These are phyloP conservation scores for Mesorhabditis spiculigera DNA, from an alignment of 2,888 invertebrate species.

Conservation along the genomic window DNA sequence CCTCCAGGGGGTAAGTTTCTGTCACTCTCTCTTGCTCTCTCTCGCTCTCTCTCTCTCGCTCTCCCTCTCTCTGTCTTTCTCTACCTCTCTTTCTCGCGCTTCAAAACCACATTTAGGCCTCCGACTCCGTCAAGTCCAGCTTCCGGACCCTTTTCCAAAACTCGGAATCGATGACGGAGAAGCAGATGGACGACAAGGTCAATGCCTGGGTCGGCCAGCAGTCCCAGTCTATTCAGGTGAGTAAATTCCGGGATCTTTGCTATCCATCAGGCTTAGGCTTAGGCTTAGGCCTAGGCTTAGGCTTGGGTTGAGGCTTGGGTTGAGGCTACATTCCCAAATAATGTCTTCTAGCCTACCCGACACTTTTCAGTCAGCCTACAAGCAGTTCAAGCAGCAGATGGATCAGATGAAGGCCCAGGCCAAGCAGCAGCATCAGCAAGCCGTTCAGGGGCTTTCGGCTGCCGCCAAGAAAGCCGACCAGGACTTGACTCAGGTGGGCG, in stretches of 20 bases:
- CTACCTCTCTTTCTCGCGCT: no score
- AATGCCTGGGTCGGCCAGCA: slow-evolving; percentile 38
- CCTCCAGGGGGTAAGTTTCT: slow-evolving; percentile 15
- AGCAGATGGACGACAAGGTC: slow-evolving; percentile 45
- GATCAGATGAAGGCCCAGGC: slow-evolving; percentile 31
- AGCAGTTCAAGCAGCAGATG: background rate
- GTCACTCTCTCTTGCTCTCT: no score
- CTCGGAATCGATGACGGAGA: slow-evolving; percentile 37
- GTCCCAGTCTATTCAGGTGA: slow-evolving; percentile 25
- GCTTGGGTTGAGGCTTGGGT: no score
- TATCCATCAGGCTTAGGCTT: no score
- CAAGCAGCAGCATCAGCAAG: slow-evolving; percentile 45
- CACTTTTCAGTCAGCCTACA: background rate
- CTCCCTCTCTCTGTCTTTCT: no score
- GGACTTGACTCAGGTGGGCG: background rate
- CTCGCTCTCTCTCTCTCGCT: no score
- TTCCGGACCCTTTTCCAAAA: slow-evolving; percentile 39
- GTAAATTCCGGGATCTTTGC: background rate
- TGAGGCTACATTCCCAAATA: no score
- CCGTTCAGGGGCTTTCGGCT: slow-evolving; percentile 44
- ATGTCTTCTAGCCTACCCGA: background rate
- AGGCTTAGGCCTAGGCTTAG: no score
- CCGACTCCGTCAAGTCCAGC: slow-evolving; percentile 20
- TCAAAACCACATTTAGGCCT: slow-evolving; percentile 9
- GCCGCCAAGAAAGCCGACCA: slow-evolving; percentile 32